Evolutionary conservation across 2,888 invertebrate species (phyloP).

Genomic region (Oscheius onirici): DNA sequence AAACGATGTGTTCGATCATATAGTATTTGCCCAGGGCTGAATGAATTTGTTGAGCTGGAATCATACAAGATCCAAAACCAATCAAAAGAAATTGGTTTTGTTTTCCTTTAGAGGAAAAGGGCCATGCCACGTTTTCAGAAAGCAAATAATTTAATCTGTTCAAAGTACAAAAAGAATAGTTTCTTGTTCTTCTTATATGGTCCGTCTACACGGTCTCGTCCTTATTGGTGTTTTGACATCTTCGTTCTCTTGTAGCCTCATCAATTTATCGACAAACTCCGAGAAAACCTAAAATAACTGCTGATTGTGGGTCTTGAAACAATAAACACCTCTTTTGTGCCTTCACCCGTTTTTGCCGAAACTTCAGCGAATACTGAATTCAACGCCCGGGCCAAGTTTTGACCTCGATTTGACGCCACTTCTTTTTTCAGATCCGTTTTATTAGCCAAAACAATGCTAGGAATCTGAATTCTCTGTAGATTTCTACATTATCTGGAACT

Average conservation of each 20-base stretch:
- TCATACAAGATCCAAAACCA: too few species aligned
- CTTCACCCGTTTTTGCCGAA: conserved; percentile 25
- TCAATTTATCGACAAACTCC: conserved; percentile 4
- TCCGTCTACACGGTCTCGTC: background rate
- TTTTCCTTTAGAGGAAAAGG: too few species aligned
- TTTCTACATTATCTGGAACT: background rate
- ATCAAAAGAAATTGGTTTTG: too few species aligned
- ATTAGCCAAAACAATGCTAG: conserved; percentile 17
- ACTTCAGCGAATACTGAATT: conserved; percentile 25
- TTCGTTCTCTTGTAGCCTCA: conserved; percentile 6
- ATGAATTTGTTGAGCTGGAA: too few species aligned
- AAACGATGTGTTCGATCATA: too few species aligned
- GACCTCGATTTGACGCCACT: conserved; percentile 14
- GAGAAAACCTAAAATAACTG: too few species aligned
- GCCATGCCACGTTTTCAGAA: too few species aligned
- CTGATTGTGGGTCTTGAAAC: too few species aligned
- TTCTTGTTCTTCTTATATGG: background rate
- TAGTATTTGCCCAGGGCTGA: too few species aligned
- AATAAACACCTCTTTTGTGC: conserved; percentile 12
- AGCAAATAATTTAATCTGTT: background rate
- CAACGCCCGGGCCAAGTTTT: conserved; percentile 6
- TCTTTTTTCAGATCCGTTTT: conserved; percentile 12
- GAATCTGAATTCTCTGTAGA: background rate
- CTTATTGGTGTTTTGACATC: background rate
- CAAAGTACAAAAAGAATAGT: background rate